A percentile compares a stretch with the other conserved stretches of the same genome.
These are phyloP conservation scores for Chloroceryle aenea DNA, from an alignment of 2,113 vertebrate species.

Conservation along the genomic window DNA sequence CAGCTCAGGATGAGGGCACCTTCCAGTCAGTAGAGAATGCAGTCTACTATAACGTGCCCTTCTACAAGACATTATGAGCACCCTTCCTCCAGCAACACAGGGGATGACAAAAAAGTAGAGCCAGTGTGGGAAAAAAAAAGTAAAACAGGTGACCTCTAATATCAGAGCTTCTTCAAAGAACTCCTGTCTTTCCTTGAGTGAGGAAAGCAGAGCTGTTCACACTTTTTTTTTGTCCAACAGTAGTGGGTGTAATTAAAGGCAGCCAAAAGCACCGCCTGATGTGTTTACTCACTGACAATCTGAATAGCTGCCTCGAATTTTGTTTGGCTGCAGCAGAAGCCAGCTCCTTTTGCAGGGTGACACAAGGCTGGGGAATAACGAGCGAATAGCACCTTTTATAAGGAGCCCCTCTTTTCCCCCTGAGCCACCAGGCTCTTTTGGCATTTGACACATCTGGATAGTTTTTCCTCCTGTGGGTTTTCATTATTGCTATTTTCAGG, in stretches of 20 bases:
- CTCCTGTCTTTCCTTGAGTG: background rate
- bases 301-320: background rate
- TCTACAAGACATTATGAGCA: background rate
- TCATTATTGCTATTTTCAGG: background rate
- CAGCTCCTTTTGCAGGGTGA: background rate
- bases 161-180: background rate
- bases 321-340: background rate
- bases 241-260: background rate
- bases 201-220: background rate
- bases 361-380: background rate
- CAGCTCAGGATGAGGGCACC: background rate
- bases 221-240: background rate
- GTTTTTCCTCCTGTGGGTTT: background rate
- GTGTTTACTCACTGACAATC: background rate
- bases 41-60: background rate
- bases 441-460: background rate
- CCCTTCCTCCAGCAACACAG: background rate
- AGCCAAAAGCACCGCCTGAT: background rate
- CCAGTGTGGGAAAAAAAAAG: background rate
- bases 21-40: background rate
- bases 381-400: slow-evolving; percentile 17
- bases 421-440: background rate
- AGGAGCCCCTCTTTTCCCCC: background rate
- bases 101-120: background rate
- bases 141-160: background rate